Evolutionary conservation across 1,140 invertebrate species (phyloP), one percentile per base, ranked within the genome.

Genomic region (Nephila pilipes): DNA sequence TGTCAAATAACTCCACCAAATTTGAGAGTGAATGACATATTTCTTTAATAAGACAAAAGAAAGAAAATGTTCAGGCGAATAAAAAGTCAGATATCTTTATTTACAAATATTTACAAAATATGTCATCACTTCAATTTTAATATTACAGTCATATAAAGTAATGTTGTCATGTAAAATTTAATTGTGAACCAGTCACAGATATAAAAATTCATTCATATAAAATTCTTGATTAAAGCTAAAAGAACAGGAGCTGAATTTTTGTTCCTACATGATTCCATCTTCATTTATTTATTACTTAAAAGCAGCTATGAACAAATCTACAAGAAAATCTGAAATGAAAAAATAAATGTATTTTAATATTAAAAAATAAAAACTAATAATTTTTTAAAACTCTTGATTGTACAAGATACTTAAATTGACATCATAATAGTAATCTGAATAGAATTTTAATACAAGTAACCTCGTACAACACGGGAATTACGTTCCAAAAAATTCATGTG

Each of bases 91-190:
- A 65, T 25, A 12, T 25, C 14, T 65, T 65, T 65, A 65, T 65
- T 65, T 65, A 65, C 63, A 65, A 65, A 65, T 65, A 65, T 14
- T n/a, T 65, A 65, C 63, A 65, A 65, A 65, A 29, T 65, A 65
- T 10, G 12, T 46, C 46, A 10, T 46, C 46, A 46, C 46, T 46
- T 46, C 46, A 46, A 10, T 10, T 46, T 46, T 46, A 46, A 10
- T 46, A 46, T 46, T 46, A 46, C 46, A 10, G 46, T 10, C 46
- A 46, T 46, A 46, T 46, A 46, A 46, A 46, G 12, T 46, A 46
- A 46, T 46, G 46, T 46, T 2, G 0, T 25, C 25, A 65, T 65
- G 14, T 65, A 65, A 12, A 65, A 25, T 2, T 29, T 65, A 63
- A 25, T 65, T 65, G 22, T 65, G 63, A 25, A 65, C 25, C 63